Conservation (phyloP, 2,888 invertebrate species). For the Endotricha flammealis region DNA sequence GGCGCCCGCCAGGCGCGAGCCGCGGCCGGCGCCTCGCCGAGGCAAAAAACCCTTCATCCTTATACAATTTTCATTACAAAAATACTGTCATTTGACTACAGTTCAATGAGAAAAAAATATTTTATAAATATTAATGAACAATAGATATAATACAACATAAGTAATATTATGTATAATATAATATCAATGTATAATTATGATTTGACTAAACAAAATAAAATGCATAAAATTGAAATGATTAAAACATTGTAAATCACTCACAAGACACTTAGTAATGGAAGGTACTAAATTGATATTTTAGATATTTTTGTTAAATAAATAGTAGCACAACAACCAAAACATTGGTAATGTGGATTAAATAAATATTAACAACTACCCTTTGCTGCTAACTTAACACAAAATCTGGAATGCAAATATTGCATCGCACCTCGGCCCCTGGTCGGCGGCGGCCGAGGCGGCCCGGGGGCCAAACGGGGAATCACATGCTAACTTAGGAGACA, state of each 20-base stretch:
- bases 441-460: slow-evolving; percentile 14
- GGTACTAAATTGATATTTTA: slow-evolving; percentile 71
- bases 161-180: slow-evolving; percentile 65
- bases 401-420: slow-evolving; percentile 79
- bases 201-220: slow-evolving; percentile 77
- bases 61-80: slow-evolving; percentile 77
- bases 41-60: slow-evolving; percentile 67
- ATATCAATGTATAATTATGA: slow-evolving; percentile 66
- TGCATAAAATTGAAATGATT: slow-evolving; percentile 76
- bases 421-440: slow-evolving; percentile 64
- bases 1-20: slow-evolving; percentile 15
- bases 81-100: slow-evolving; percentile 80
- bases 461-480: slow-evolving; percentile 34
- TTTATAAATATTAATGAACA: slow-evolving; percentile 61
- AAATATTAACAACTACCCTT: slow-evolving; percentile 65
- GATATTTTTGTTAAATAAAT: slow-evolving; percentile 64
- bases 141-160: slow-evolving; percentile 66
- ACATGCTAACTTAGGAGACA: slow-evolving; percentile 41
- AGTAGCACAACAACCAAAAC: slow-evolving; percentile 75
- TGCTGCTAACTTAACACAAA: slow-evolving; percentile 71
- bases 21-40: slow-evolving; percentile 31
- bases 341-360: slow-evolving; percentile 73
- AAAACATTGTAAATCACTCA: slow-evolving; percentile 67
- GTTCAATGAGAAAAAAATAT: slow-evolving; percentile 73
- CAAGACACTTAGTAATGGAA: slow-evolving; percentile 68